Evolutionary conservation across 2,113 vertebrate species (phyloP).

Genomic region (Cricetomys ansorgei): DNA sequence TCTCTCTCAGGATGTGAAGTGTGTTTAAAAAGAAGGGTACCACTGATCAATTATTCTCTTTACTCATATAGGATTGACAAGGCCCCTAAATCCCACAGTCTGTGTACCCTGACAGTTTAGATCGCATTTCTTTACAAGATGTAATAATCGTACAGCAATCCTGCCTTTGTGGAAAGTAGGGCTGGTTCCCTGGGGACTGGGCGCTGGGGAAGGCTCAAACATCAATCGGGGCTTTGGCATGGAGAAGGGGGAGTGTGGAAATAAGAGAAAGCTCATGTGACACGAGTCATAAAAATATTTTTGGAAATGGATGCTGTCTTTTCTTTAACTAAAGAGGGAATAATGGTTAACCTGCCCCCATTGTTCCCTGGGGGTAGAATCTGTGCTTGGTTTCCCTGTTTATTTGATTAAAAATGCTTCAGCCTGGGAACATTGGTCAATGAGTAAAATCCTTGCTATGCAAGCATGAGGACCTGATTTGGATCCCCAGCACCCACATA

Average conservation of each 20-base stretch:
- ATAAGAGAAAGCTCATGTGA: not conserved
- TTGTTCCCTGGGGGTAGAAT: not conserved
- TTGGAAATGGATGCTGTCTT: not conserved
- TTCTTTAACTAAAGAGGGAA: not conserved
- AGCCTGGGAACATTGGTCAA: not conserved
- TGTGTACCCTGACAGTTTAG: not conserved
- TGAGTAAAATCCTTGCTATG: not conserved
- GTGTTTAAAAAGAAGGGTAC: slow-evolving; percentile 65
- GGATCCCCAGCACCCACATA: not conserved
- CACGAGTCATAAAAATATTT: not conserved
- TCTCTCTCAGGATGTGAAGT: slow-evolving; percentile 60
- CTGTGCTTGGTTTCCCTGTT: not conserved
- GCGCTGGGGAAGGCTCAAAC: not conserved
- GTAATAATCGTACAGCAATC: not conserved
- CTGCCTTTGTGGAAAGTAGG: not conserved
- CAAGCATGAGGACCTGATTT: not conserved
- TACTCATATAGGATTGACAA: slow-evolving; percentile 51
- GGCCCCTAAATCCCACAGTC: slow-evolving; percentile 53
- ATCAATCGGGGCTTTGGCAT: not conserved
- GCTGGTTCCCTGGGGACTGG: not conserved
- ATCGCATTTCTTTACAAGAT: not conserved
- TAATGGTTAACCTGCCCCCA: not conserved
- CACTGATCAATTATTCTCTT: slow-evolving; percentile 70
- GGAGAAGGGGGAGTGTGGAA: not conserved
- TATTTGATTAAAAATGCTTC: not conserved